Percentiles rank a stretch among this genome's conserved stretches.
Evolutionary conservation across 1,140 invertebrate genomes (phyloP).

Genomic region (Microplitis mediator): DNA sequence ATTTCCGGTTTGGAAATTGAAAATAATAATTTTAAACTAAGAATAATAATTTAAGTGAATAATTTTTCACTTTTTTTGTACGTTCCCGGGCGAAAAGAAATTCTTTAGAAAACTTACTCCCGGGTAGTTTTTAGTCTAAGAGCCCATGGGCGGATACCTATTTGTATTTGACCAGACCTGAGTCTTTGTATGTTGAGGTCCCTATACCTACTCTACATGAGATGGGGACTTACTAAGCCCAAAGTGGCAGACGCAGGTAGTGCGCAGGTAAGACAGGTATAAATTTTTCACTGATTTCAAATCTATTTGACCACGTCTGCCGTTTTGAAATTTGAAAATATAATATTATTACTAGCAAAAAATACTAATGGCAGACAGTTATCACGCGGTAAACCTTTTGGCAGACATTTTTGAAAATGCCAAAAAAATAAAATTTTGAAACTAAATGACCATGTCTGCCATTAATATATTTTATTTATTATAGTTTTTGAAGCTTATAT

Average conservation of each 20-base stretch:
- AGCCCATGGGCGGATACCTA: conserved; percentile 4
- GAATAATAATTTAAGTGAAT: no score
- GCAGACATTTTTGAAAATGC: not conserved
- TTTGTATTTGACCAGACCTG: conserved; percentile 4
- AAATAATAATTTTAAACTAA: no score
- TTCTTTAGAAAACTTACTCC: no score
- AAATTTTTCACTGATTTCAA: not conserved
- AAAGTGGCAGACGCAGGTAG: not conserved
- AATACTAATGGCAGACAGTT: not conserved
- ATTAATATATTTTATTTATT: not conserved
- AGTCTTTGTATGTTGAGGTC: not conserved
- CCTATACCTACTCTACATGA: not conserved
- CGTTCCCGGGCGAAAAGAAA: no score
- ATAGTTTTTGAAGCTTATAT: not conserved
- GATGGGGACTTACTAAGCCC: not conserved
- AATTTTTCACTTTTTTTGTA: no score
- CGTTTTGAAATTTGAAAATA: conserved; percentile 1
- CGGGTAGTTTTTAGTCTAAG: no score
- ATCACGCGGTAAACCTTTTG: not conserved
- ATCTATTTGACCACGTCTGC: conserved; percentile 17
- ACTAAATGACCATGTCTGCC: conserved; percentile 27
- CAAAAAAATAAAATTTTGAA: conserved; percentile 26
- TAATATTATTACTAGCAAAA: not conserved
- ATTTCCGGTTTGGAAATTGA: no score
- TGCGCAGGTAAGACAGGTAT: not conserved